Conservation (phyloP, 2,113 vertebrate species). For the Myrmecophaga tridactyla region DNA sequence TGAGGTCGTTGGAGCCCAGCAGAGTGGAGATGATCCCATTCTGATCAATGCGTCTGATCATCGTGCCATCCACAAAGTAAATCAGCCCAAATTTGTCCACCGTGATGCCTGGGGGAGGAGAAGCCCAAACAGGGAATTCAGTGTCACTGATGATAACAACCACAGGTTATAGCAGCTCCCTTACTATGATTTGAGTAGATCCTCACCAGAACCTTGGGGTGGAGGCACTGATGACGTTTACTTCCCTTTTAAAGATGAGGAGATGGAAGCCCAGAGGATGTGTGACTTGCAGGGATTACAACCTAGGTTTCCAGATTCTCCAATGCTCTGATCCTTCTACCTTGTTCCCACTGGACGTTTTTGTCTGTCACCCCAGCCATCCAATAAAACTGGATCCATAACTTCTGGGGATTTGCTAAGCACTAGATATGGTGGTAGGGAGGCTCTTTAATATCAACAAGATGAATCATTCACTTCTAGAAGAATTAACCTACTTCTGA, state of each 20-base stretch:
- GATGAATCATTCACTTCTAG: not conserved
- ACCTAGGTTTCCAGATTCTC: not conserved
- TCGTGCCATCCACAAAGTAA: conserved; percentile 98
- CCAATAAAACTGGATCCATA: not conserved
- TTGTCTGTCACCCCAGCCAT: not conserved
- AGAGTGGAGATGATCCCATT: conserved; percentile 98
- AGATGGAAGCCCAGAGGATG: not conserved
- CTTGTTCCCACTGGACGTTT: not conserved
- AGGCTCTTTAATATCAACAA: not conserved
- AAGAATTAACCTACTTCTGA: not conserved
- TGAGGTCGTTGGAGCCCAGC: conserved; percentile 97
- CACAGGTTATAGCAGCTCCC: not conserved
- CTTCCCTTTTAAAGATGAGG: not conserved
- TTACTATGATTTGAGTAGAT: not conserved
- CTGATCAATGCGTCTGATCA: conserved; percentile 97
- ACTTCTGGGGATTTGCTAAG: not conserved
- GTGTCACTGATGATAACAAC: not conserved
- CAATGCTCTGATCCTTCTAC: not conserved
- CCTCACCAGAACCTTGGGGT: not conserved
- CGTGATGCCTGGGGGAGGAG: conserved; percentile 88
- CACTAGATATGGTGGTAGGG: not conserved
- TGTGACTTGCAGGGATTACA: not conserved
- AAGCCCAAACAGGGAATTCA: not conserved
- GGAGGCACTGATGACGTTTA: not conserved
- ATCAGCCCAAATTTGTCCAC: conserved; percentile 97